Evolutionary conservation across 2,888 invertebrate genomes (phyloP), one percentile per base, ranked within the genome.

Genomic region (Coenonympha arcania): DNA sequence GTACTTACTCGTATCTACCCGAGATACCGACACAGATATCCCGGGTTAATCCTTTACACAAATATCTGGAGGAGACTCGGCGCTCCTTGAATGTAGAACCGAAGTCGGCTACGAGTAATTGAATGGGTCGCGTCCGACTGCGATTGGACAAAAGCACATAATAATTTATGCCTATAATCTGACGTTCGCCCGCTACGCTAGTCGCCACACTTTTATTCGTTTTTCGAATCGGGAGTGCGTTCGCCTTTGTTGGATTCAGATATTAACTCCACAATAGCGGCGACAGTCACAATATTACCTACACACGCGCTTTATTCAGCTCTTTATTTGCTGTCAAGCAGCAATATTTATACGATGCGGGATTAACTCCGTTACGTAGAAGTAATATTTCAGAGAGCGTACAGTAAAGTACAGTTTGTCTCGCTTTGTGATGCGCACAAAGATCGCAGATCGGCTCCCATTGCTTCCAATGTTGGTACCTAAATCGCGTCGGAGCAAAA

Each of bases 151-250:
- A 85, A 84, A 85, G 84, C 76, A 72, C 64, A 75, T 73, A 84
- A 86, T 86, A 86, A 86, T 85, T 85, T 85, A 86, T 85, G 78
- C 83, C 68, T 78, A 83, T 85, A 86, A 86, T 86, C 86, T 81
- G 85, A 85, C 85, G 72, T 73, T 66, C 66, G 72, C 70, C 71
- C 71, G 65, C 68, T 66, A 59, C 71, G 65, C 68, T 66, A 59
- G 71, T 71, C 71, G 65, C 68, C 66, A 59, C 55, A 62, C 61
- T 76, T 74, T 75, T 76, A 69, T 79, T 74, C 76, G 71, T 80
- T 79, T 80, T 80, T 71, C 68, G 71, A 68, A 76, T 76, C 68
- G 67, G 64, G 62, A 69, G 68, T 73, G 69, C 73, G 69, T 73
- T 72, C 65, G 64, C 68, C 69, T 77, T 77, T 79, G 76, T 79